These are phyloP conservation scores for Morus bassanus DNA, from an alignment of 2,797 vertebrate species.

Conservation along the genomic window DNA sequence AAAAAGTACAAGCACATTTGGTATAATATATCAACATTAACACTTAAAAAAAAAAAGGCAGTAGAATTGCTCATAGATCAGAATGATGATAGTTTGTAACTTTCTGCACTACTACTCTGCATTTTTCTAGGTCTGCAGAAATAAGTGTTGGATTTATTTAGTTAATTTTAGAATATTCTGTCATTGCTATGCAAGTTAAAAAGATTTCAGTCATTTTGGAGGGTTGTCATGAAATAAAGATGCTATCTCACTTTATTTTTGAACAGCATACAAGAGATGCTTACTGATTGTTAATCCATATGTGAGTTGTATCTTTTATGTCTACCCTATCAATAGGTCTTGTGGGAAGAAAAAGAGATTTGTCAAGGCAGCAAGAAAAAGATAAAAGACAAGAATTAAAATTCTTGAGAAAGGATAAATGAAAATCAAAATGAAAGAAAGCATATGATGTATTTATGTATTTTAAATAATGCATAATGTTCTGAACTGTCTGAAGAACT, in stretches of 20 bases:
- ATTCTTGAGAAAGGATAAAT: not conserved
- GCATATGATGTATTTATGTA: not conserved
- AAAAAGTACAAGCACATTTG: conserved; percentile 26
- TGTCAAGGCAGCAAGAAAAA: not conserved
- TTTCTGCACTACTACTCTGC: not conserved
- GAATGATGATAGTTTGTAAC: not conserved
- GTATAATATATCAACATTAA: conserved; percentile 37
- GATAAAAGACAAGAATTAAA: not conserved
- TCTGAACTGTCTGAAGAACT: not conserved
- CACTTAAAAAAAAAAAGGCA: not conserved
- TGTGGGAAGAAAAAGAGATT: not conserved
- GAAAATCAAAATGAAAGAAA: not conserved
- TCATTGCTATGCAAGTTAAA: not conserved
- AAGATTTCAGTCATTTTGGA: not conserved
- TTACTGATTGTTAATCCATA: not conserved
- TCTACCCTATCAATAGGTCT: not conserved
- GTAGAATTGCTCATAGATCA: not conserved
- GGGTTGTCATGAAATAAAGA: not conserved
- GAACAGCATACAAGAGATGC: not conserved
- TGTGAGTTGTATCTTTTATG: not conserved
- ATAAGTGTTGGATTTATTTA: not conserved
- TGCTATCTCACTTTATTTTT: not conserved
- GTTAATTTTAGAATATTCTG: not conserved
- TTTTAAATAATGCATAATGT: not conserved
- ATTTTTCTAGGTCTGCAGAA: not conserved